Base-by-base conservation (phyloP, 2,888 invertebrate species). In the Lucinisca nassula region DNA sequence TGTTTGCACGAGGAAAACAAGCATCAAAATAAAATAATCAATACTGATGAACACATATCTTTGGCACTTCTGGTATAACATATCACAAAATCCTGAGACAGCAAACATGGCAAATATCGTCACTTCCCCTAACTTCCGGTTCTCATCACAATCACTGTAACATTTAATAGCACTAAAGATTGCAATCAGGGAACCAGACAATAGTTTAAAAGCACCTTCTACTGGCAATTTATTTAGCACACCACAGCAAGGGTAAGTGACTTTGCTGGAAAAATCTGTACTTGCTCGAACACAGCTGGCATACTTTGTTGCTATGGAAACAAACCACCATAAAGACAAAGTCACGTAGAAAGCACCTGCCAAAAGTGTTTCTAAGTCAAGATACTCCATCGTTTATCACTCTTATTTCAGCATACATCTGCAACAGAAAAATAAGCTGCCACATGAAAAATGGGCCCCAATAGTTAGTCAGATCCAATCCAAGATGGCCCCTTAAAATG, bases 271-370 rank as follows among this genome's bases (percentile, higher is more conserved):
- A 45, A 80, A 84, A 3, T 84, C 84, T 27, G 77, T 40, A 24
- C n/a, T 49, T 0, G 45, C 61, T 21, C 77, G 51, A 17, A 72
- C 58, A 37, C 76, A 30, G 37, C 21, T 55, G 55, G 70, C 75
- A 51, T 84, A 80, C 40, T 55, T 76, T 40, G 55, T 80, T 17
- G 80, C 49, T 12, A 80, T 49, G 49, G 79, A 75, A 32, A 84
- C 21, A 55, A 70, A 75, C 84, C 84, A 84, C 84, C 84, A 84
- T 17, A 84, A n/a, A n/a, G 75, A 70, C 8, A 84, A 35, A 8
- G 80, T 21, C 17, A 77, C 51, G 49, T 84, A 84, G 70, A 75
- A 75, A 10, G n/a, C 17, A 32, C 40, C 76, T 6, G 84, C 76
- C 4, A 77, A 72, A 6, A 38, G 38, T 3, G 45, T 40, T n/a